Conservation (phyloP, 2,113 vertebrate species). For the Haemorhous mexicanus region DNA sequence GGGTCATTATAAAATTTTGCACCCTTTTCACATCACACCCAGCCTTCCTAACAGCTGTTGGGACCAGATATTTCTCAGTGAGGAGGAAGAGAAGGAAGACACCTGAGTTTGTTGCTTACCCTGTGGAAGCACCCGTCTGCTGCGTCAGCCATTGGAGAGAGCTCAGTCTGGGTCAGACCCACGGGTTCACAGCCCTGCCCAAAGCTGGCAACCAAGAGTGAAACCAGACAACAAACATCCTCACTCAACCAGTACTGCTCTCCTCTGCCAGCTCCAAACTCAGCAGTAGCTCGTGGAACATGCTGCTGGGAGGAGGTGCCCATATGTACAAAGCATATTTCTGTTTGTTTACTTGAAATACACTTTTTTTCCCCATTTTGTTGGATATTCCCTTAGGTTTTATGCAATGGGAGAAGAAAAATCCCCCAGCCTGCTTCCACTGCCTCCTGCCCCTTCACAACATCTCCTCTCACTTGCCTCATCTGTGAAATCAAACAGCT, state of each 20-base stretch:
- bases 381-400: background rate
- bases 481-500: conserved; percentile 43
- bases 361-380: background rate
- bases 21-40: background rate
- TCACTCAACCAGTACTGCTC: background rate
- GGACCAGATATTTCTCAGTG: background rate
- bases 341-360: background rate
- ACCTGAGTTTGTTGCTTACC: rapidly evolving
- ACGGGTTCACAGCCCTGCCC: background rate
- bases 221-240: conserved; percentile 4
- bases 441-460: background rate
- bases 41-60: background rate
- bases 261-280: background rate
- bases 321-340: background rate
- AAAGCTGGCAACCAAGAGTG: background rate
- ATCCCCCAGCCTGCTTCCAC: background rate
- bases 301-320: background rate
- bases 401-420: background rate
- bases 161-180: background rate
- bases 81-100: background rate
- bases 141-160: background rate
- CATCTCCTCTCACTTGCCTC: background rate
- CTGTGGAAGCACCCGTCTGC: background rate
- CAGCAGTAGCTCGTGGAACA: background rate
- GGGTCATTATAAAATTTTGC: background rate